Percentiles rank a stretch among this genome's conserved stretches.
Conservation (phyloP, 2,888 invertebrate genomes). For the Elaeidobius kamerunicus region DNA sequence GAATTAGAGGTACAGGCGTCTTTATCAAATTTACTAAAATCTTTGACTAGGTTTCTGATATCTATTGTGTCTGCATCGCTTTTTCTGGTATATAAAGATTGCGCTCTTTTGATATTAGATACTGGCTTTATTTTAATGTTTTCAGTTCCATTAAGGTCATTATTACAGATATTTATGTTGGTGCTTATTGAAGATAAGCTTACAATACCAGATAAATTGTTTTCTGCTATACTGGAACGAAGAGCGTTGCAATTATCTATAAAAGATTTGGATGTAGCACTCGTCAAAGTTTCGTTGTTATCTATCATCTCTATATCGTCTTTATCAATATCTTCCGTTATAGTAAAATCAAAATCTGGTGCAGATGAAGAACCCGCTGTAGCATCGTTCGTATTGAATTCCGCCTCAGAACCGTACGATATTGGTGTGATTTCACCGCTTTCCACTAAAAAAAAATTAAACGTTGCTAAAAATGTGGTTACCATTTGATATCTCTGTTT, state of each 20-base stretch:
- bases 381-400: constrained; percentile 65
- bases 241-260: constrained; percentile 27
- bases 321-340: constrained; percentile 47
- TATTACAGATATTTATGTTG: constrained; percentile 38
- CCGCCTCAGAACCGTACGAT: constrained; percentile 62
- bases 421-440: constrained; percentile 68
- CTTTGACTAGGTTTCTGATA: constrained; percentile 35
- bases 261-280: constrained; percentile 27
- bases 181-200: constrained; percentile 34
- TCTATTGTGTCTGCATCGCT: constrained; percentile 35
- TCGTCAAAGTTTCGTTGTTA: constrained; percentile 35
- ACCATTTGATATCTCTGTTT: too few relatives aligned
- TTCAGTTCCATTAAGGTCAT: constrained; percentile 34
- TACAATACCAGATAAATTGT: constrained; percentile 23
- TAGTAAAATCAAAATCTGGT: constrained; percentile 58
- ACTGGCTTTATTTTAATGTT: constrained; percentile 34
- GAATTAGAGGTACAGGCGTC: constrained; percentile 33
- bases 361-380: constrained; percentile 61
- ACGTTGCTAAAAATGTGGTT: too few relatives aligned
- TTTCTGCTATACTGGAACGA: constrained; percentile 9
- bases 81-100: constrained; percentile 33
- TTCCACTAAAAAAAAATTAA: constrained; percentile 30
- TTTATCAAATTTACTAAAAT: constrained; percentile 38
- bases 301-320: constrained; percentile 37
- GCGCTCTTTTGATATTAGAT: constrained; percentile 38